Percentiles rank a stretch among this genome's conserved stretches.
phyloP scores from a whole-genome alignment of 2,113 vertebrate species.

The Rostratula benghalensis region DNA sequence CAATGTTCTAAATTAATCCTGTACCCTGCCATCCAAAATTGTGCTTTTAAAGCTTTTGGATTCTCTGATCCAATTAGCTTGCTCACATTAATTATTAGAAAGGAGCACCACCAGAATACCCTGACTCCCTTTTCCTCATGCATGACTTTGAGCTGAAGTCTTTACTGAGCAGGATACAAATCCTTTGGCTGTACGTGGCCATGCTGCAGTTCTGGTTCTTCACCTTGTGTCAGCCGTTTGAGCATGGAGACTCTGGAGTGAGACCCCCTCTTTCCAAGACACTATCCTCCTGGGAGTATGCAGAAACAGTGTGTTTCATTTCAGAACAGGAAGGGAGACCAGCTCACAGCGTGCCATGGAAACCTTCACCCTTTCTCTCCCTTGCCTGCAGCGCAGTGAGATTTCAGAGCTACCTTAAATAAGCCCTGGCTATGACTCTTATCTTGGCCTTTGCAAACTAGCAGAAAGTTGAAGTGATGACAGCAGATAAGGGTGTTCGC shows the following conservation, averaged over 20 bases:
- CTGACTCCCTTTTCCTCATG: not conserved
- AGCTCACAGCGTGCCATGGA: not conserved
- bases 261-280: not conserved
- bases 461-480: constrained; percentile 74
- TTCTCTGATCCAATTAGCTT: not conserved
- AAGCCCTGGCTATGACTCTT: constrained; percentile 54
- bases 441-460: constrained; percentile 70
- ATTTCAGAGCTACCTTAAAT: constrained; percentile 68
- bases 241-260: not conserved
- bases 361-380: constrained; percentile 4
- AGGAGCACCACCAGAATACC: not conserved
- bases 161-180: not conserved
- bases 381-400: not conserved
- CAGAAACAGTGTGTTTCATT: not conserved
- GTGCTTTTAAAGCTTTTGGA: not conserved
- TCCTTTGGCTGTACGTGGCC: not conserved
- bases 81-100: not conserved
- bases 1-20: not conserved
- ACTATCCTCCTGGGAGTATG: not conserved
- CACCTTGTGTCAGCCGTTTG: not conserved
- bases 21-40: not conserved
- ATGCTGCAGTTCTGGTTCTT: not conserved
- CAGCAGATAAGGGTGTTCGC: constrained; percentile 69
- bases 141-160: not conserved
- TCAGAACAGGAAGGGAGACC: not conserved